Percentiles rank a stretch among this genome's conserved stretches.
Conservation (phyloP, 2,888 invertebrate species). For the Theretra japonica region DNA sequence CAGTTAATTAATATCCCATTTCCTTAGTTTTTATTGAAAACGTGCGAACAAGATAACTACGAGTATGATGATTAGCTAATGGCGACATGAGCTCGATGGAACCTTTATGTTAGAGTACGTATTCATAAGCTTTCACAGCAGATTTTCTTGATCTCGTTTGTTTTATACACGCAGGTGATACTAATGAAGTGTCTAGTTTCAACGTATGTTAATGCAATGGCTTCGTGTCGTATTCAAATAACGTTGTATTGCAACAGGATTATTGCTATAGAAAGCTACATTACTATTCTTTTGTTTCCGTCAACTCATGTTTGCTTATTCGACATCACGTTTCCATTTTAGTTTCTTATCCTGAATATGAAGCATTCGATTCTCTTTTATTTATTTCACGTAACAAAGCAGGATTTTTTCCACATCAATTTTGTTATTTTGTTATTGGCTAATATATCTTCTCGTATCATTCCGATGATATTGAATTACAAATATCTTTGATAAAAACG, state of each 20-base stretch:
- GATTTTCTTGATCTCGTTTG: background rate
- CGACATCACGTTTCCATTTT: background rate
- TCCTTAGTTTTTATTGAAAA: conserved; percentile 35
- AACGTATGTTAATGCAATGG: background rate
- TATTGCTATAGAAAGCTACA: background rate
- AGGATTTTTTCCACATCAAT: background rate
- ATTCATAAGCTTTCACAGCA: conserved; percentile 1
- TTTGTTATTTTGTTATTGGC: too few species aligned
- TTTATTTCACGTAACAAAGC: background rate
- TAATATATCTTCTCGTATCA: too few species aligned
- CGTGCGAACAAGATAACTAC: conserved; percentile 6
- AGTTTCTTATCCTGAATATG: too few species aligned
- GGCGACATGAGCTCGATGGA: background rate
- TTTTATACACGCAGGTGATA: background rate
- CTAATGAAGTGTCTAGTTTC: background rate
- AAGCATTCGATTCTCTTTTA: background rate
- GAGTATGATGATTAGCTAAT: background rate
- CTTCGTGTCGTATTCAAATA: background rate
- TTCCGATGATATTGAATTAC: too few species aligned
- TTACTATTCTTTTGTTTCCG: background rate
- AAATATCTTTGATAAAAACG: background rate
- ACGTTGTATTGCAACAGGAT: background rate
- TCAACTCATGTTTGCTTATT: background rate
- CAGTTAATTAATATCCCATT: conserved; percentile 57
- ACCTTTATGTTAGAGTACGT: background rate